Base-by-base conservation (phyloP, 2,797 vertebrate species). In the Liparis tanakae region DNA sequence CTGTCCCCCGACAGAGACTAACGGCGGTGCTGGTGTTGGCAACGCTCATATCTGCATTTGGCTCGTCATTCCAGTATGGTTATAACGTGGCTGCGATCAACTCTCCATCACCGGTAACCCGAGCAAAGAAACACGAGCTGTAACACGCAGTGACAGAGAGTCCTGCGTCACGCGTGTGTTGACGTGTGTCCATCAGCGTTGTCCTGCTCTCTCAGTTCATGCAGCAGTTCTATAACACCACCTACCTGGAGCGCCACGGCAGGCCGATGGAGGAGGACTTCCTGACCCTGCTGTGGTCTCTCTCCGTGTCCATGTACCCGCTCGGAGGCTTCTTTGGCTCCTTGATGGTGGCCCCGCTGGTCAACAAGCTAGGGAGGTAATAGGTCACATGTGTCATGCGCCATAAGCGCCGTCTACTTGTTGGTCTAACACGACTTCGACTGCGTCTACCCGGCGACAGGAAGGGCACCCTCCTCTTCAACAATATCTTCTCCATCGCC, bases 61-160 rank as follows among this genome's bases (percentile, higher is more conserved):
- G 97, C n/a, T 98, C 97, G 0, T 98, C 97, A 17, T 98, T 99
- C 94, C 97, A 99, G 91, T 98, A 98, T 0, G 97, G 97, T 10
- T 99, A 98, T 87, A 99, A 98, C 0, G 96, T 98, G 65, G 94
- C 97, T 2, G 95, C 90, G 0, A 77, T 99, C 83, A 98, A 98
- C 89, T 96, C 97, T 48, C 97, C 97, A 7, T 81, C 95, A 0
- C 78, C 68, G 79, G 97, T 98, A 95, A 89, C 9, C 9, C 10
- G 9, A 65, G 51, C 61, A 48, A 20, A 55, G 22, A 48, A 36
- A 25, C 18, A 10, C 5, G 22, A 43, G 1, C 30, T 55, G n/a
- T 15, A 61, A 36, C 63, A 39, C 10, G 30, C 15, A 30, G 10
- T 36, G 7, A 10, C 15, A 6, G 0, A 9, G 1, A 58, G 34